Percentiles rank a stretch among this genome's conserved stretches.
phyloP scores from a whole-genome alignment of 2,797 vertebrate species.

The Falco concolor region DNA sequence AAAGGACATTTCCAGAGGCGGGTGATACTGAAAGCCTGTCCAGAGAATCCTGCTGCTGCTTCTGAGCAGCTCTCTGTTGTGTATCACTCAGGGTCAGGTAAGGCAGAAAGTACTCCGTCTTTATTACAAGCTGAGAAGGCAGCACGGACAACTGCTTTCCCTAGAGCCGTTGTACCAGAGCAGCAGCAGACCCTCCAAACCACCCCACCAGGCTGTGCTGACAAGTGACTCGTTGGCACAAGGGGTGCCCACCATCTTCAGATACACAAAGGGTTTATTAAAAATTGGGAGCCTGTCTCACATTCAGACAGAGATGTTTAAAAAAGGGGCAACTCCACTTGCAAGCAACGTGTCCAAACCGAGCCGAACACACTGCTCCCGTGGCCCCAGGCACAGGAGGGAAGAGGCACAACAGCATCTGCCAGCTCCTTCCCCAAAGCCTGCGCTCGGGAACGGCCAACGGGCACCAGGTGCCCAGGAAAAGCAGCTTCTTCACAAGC shows the following conservation, averaged over 20 bases:
- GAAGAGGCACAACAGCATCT: neutral
- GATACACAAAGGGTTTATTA: neutral
- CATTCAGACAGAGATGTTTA: neutral
- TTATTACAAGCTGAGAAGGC: neutral
- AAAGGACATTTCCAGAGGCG: neutral
- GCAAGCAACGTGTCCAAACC: neutral
- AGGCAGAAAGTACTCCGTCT: neutral
- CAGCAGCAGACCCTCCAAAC: neutral
- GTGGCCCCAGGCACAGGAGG: neutral
- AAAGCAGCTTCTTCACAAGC: neutral
- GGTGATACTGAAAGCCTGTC: neutral
- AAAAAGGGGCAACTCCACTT: neutral
- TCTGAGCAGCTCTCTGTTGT: neutral
- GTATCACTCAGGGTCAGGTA: neutral
- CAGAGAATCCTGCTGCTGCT: neutral
- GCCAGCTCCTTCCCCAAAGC: neutral
- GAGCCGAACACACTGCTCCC: accelerated
- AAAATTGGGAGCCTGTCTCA: neutral
- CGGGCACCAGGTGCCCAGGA: neutral
- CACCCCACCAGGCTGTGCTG: neutral
- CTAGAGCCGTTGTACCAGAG: neutral
- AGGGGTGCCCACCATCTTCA: neutral
- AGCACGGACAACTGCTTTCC: neutral
- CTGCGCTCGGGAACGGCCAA: neutral
- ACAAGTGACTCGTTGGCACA: accelerated